Evolutionary conservation across 2,888 invertebrate species (phyloP), one percentile per base, ranked within the genome.

Genomic region (Germaria angustata): DNA sequence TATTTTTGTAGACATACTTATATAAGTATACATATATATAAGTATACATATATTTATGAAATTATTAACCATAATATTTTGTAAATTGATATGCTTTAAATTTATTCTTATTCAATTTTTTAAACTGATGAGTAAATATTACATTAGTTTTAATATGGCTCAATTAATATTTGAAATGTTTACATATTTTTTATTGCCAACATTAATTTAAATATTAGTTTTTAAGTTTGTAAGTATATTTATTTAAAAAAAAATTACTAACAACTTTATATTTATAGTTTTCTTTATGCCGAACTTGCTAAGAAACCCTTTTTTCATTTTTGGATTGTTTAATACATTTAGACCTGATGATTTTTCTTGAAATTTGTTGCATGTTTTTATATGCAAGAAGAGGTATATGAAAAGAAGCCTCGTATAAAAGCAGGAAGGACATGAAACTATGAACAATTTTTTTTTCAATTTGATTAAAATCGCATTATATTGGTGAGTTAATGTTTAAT

Each of bases 1-100:
- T n/a, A 66, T 66, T 75, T 66, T 75, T 75, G 46, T 57, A 46
- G 3, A 39, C n/a, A 72, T 46, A 22, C n/a, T n/a, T 53, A 51
- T 22, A 57, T 57, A 36, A 1, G 13, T 17, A 11, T 22, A 22
- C 20, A 49, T 15, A 44, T 24, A 34, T 22, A 46, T 22, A 71
- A 2, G 34, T 11, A 34, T 20, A 20, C 15, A 53, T 28, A 28
- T 28, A 15, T 28, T 13, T 24, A 24, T n/a, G 11, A 53, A 28
- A 53, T 15, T 63, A 65, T 22, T 49, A 49, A 39, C 13, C 55
- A 17, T 13, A 24, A 34, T 69, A 55, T 32, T 20, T 49, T 32
- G 11, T 49, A 65, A 2, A 32, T 13, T 49, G 17, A 32, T 28
- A 57, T 44, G 24, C 20, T 63, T 41, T 20, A 46, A 24, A 15